Conservation (phyloP, 2,797 vertebrate genomes). For the Eupleurogrammus muticus region DNA sequence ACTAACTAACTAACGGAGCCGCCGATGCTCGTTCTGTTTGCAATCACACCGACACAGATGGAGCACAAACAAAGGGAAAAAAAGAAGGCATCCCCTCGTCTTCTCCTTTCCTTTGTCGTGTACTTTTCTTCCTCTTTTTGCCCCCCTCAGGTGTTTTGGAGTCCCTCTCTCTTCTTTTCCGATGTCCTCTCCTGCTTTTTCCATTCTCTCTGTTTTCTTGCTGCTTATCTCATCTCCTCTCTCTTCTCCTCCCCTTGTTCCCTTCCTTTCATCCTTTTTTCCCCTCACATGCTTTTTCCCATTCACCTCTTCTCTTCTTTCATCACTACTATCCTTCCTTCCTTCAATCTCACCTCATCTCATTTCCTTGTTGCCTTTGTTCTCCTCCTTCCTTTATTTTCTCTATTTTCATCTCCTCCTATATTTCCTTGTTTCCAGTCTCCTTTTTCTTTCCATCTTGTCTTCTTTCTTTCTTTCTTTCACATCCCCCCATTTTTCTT, state of each 20-base stretch:
- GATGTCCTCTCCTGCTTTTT: no score
- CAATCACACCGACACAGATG: slow-evolving; percentile 68
- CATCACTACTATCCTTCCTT: background rate
- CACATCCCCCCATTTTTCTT: no score
- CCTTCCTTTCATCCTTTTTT: background rate
- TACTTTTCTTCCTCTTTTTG: background rate
- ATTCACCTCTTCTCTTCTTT: no score
- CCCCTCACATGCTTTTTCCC: no score
- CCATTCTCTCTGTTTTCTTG: background rate
- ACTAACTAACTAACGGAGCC: slow-evolving; percentile 80
- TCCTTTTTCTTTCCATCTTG: background rate
- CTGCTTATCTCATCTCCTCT: background rate
- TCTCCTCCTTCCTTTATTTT: no score
- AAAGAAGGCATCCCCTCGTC: background rate
- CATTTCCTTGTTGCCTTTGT: background rate
- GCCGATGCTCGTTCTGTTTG: slow-evolving; percentile 76
- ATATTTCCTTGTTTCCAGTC: background rate
- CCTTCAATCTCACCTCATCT: background rate
- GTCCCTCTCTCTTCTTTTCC: background rate
- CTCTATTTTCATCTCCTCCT: no score
- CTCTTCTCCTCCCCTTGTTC: background rate
- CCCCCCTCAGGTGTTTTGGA: no score
- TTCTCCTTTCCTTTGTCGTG: background rate
- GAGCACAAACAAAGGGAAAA: slow-evolving; percentile 71
- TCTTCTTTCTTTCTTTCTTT: no score